Conservation (phyloP, 2,113 vertebrate genomes). For the Herpetotheres cachinnans region DNA sequence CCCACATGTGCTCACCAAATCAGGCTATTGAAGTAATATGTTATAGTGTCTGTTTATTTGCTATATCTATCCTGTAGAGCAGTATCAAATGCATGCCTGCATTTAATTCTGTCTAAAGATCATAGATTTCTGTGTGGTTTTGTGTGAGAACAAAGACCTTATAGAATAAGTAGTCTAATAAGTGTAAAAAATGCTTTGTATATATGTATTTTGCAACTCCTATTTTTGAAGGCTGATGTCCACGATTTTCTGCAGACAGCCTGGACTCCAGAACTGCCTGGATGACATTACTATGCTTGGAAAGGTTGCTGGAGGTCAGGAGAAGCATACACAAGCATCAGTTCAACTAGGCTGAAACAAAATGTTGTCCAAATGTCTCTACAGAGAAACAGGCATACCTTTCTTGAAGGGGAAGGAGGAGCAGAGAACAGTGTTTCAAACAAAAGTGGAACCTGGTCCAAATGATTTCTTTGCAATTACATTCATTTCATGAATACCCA, state of each 20-base stretch:
- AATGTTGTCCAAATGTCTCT: not conserved
- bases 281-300: not conserved
- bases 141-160: not conserved
- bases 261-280: not conserved
- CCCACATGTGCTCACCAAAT: not conserved
- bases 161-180: not conserved
- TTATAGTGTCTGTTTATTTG: not conserved
- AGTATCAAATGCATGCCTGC: not conserved
- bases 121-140: not conserved
- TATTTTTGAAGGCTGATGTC: not conserved
- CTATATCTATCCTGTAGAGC: not conserved
- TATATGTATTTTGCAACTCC: not conserved
- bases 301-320: not conserved
- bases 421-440: not conserved
- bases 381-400: not conserved
- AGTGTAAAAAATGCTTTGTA: not conserved
- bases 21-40: not conserved
- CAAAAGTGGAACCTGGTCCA: not conserved
- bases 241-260: not conserved
- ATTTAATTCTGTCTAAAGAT: not conserved
- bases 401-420: not conserved
- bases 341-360: not conserved
- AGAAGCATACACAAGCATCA: not conserved
- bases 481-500: not conserved
- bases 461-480: not conserved